Evolutionary conservation across 53 echinoderm and acorn worm species (phyloP), one percentile per base, ranked within the genome.

Genomic region (Zoroaster sp.): DNA sequence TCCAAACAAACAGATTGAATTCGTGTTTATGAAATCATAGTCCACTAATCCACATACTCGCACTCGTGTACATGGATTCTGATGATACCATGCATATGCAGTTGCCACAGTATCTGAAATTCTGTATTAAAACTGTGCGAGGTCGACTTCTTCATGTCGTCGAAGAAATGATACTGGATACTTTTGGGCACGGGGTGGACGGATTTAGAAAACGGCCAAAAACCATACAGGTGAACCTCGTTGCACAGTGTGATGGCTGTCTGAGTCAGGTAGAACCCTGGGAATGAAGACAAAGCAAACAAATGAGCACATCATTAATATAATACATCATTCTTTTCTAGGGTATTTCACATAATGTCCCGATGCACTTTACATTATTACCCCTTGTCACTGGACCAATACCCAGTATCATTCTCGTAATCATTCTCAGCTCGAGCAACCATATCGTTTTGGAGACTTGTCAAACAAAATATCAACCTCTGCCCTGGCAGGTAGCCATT

Each of bases 211-310:
- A 89, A 89, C 10, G 90, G 82, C 90, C 90, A 89, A 43, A 89
- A 89, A 32, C 90, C 90, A 40, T 32, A 89, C 7, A 89, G 90
- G 28, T 80, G 81, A 20, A 89, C 90, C 82, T 89, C 90, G 7
- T 89, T 82, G 73, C 90, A 89, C 65, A 89, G 41, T 31, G 81
- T 82, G 49, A 89, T 72, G 42, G 90, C 90, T 11, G 82, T 89
- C n/a, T 80, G 69, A 9, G 82, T 69, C 13, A 89, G 36, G 35
- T 89, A 89, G 45, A 89, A 89, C 8, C 90, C 90, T 89, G 82
- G 10, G 28, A 33, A 55, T 4, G 5, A 34, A 28, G 10, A 28
- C 5, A 1, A 59, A 59, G 28, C 28, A 0, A 59, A 59, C 63
- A 59, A 59, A 8, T 28, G 28, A 59, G 0, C 21, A 9, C 0